Percentiles rank a stretch among this genome's conserved stretches.
Evolutionary conservation across 2,888 invertebrate species (phyloP).

Genomic region (Tachystola acroxantha): DNA sequence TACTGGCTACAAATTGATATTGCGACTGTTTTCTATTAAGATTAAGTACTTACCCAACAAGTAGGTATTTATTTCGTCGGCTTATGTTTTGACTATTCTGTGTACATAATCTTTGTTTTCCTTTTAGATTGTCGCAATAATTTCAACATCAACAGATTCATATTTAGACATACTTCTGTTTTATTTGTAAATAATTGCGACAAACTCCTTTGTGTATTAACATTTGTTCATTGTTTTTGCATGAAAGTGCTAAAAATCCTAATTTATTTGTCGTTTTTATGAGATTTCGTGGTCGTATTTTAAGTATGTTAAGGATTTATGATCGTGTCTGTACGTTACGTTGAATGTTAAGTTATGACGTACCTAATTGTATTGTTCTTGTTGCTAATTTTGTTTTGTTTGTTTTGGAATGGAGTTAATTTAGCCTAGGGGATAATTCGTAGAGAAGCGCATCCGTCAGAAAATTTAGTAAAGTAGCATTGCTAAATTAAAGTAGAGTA

Average conservation of each 20-base stretch:
- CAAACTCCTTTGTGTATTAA: constrained; percentile 32
- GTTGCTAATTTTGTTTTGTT: not conserved
- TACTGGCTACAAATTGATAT: no score
- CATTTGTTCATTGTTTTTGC: constrained; percentile 36
- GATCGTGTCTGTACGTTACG: not conserved
- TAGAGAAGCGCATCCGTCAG: not conserved
- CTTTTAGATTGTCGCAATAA: constrained; percentile 18
- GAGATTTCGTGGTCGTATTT: constrained; percentile 8
- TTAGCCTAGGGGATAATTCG: no score
- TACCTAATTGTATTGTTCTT: not conserved
- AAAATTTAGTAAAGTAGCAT: no score
- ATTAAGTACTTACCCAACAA: no score
- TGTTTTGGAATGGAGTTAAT: not conserved
- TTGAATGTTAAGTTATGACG: not conserved
- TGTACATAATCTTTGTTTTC: constrained; percentile 20
- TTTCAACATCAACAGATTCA: constrained; percentile 10
- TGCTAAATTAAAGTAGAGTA: no score
- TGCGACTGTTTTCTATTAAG: no score
- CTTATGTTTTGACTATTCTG: constrained; percentile 7
- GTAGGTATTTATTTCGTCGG: constrained; percentile 1
- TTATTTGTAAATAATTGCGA: constrained; percentile 24
- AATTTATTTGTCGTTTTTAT: constrained; percentile 16
- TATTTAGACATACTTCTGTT: not conserved
- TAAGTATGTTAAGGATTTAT: not conserved
- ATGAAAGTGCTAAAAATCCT: constrained; percentile 41